Conservation (phyloP, 2,113 vertebrate species). For the Pluvianellus socialis region DNA sequence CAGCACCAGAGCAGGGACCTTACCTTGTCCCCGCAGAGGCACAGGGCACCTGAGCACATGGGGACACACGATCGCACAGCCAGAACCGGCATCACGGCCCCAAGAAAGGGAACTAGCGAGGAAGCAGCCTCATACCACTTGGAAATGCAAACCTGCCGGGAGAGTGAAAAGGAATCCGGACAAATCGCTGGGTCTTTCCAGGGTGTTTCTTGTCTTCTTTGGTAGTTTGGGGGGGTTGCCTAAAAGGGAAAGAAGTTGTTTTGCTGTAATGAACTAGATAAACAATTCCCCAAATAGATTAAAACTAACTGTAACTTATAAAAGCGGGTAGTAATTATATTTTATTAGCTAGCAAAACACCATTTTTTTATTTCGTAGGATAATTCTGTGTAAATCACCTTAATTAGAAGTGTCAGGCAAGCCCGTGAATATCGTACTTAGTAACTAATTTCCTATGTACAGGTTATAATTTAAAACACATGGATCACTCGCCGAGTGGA, state of each 20-base stretch:
- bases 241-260: conserved; percentile 71
- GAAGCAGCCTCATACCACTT: background rate
- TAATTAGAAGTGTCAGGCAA: conserved; percentile 87
- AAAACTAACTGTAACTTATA: conserved; percentile 85
- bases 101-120: background rate
- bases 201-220: background rate
- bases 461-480: conserved; percentile 86
- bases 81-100: background rate
- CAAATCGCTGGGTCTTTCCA: background rate
- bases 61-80: background rate
- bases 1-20: background rate
- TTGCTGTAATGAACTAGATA: conserved; percentile 82
- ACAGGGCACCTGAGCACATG: fast-evolving
- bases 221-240: background rate
- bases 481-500: conserved; percentile 77
- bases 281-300: conserved; percentile 88
- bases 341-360: conserved; percentile 83
- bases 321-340: conserved; percentile 81
- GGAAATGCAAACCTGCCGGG: background rate
- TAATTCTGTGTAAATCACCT: conserved; percentile 87
- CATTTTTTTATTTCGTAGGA: conserved; percentile 85
- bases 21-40: background rate
- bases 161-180: background rate
- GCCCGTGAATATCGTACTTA: conserved; percentile 81
- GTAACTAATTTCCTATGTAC: conserved; percentile 84